Evolutionary conservation across 92 coral and sea anemone species (phyloP).

Genomic region (Scolanthus callimorphus): DNA sequence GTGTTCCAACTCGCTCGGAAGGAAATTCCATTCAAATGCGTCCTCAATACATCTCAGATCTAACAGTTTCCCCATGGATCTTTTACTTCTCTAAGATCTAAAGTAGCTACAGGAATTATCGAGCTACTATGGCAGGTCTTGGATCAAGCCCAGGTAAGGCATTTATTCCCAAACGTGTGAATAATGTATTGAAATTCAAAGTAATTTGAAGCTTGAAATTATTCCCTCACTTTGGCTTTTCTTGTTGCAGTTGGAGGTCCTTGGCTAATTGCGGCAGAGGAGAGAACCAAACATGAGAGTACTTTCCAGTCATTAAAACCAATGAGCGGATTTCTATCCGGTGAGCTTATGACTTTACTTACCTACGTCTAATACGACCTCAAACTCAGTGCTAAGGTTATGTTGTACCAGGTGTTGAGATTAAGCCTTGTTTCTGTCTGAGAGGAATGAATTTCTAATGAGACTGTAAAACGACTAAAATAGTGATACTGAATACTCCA

Average conservation of each 20-base stretch:
- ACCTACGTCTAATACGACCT: background rate
- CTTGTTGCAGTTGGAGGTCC: constrained; percentile 38
- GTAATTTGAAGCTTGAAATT: too few species aligned
- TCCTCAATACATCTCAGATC: background rate
- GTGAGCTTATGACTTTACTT: constrained; percentile 26
- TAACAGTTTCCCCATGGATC: too few species aligned
- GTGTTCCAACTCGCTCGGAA: background rate
- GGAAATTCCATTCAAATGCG: background rate
- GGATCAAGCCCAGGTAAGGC: background rate
- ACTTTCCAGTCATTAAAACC: constrained; percentile 93
- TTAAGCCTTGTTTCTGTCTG: too few species aligned
- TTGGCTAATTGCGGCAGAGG: constrained; percentile 95
- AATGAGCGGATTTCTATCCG: constrained; percentile 75
- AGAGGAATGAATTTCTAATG: too few species aligned
- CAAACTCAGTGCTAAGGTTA: background rate
- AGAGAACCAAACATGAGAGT: constrained; percentile 88
- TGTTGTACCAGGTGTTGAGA: too few species aligned
- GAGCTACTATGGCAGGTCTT: constrained; percentile 1
- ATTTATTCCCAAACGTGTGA: too few species aligned
- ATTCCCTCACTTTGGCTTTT: constrained; percentile 11
- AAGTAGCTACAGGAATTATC: too few species aligned
- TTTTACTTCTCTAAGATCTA: too few species aligned
- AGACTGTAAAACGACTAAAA: too few species aligned
- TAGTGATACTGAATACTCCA: too few species aligned
- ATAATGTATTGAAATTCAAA: too few species aligned